Evolutionary conservation across 2,888 invertebrate species (phyloP).

Genomic region (Halocaridina rubra): DNA sequence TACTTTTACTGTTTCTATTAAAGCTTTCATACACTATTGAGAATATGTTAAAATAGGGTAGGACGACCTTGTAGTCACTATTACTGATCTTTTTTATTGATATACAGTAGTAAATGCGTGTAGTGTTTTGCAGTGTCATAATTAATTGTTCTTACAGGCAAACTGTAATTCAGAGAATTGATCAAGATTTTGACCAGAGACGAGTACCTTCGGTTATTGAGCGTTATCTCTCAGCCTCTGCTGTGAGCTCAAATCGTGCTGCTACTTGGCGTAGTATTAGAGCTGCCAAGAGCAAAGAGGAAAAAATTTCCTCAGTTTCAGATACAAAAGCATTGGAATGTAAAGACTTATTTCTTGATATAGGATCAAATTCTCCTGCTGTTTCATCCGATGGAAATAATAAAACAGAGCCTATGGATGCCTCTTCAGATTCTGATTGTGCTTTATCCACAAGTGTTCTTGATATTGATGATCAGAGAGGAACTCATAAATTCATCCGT

Average conservation of each 20-base stretch:
- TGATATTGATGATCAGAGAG: background rate
- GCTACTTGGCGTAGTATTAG: conserved; percentile 39
- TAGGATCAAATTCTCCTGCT: background rate
- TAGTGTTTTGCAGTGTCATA: background rate
- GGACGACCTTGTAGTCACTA: too few species aligned
- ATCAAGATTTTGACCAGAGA: conserved; percentile 55
- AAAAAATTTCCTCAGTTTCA: background rate
- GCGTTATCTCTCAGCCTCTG: conserved; percentile 41
- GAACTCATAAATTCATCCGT: background rate
- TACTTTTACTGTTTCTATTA: too few species aligned
- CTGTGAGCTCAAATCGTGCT: conserved; percentile 29
- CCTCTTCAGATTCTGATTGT: background rate
- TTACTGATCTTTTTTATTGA: too few species aligned
- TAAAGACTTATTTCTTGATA: background rate
- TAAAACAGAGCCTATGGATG: background rate
- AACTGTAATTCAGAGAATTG: conserved; percentile 40
- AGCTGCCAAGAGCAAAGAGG: conserved; percentile 23
- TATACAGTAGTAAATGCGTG: background rate
- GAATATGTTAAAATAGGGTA: too few species aligned
- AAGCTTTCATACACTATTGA: too few species aligned
- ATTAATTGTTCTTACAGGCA: conserved; percentile 11
- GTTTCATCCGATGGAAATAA: background rate
- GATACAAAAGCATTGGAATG: background rate
- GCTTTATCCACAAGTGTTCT: background rate
- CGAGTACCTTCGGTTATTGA: conserved; percentile 39